Evolutionary conservation across 2,888 invertebrate species (phyloP).

Genomic region (Dendrolimus houi): DNA sequence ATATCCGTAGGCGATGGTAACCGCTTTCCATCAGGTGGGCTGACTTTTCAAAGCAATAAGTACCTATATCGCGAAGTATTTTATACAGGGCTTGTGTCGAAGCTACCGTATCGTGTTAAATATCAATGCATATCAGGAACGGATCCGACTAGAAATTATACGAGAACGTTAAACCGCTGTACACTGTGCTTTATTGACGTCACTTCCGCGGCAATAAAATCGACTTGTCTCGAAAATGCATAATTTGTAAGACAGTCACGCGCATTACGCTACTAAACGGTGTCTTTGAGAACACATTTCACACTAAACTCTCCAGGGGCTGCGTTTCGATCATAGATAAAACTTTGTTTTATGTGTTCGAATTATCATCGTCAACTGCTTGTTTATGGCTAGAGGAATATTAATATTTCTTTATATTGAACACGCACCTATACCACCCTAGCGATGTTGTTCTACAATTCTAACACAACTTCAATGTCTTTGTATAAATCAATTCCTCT

Average conservation of each 20-base stretch:
- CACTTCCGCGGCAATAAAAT: conserved; percentile 73
- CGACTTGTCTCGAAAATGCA: conserved; percentile 71
- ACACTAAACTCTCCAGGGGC: conserved; percentile 66
- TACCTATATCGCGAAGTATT: neutral
- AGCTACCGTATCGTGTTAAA: conserved; percentile 40
- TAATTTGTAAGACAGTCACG: conserved; percentile 74
- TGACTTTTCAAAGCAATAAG: too few species aligned
- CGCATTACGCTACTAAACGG: conserved; percentile 72
- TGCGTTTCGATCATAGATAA: conserved; percentile 65
- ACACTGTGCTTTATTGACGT: conserved; percentile 72
- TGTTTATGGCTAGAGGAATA: conserved; percentile 62
- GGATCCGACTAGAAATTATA: conserved; percentile 62
- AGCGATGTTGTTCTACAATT: conserved; percentile 13
- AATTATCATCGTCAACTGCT: conserved; percentile 66
- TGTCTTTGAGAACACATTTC: conserved; percentile 73
- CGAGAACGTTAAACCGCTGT: conserved; percentile 66
- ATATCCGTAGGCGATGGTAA: too few species aligned
- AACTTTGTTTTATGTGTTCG: conserved; percentile 68
- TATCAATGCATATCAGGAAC: conserved; percentile 50
- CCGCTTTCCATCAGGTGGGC: too few species aligned
- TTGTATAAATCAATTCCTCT: conserved; percentile 11
- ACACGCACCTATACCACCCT: conserved; percentile 35
- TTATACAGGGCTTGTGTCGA: neutral
- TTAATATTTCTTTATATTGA: conserved; percentile 68
- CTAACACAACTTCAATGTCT: conserved; percentile 16